Evolutionary conservation across 2,888 invertebrate genomes (phyloP).

Genomic region (Idaea aversata): DNA sequence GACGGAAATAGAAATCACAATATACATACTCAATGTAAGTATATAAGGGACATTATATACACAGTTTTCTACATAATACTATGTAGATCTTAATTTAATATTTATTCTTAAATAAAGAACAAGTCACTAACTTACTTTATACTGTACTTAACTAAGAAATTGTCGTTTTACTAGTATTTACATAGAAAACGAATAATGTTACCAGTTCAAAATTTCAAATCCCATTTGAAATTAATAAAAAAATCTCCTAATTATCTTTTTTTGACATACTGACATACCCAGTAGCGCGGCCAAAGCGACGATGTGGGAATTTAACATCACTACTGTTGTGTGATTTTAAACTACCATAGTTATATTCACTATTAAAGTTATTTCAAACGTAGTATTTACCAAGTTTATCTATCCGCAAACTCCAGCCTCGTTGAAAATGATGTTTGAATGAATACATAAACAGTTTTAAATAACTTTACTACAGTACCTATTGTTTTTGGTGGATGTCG

Average conservation of each 20-base stretch:
- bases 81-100: constrained; percentile 44
- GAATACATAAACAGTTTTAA: too few species aligned
- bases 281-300: background rate
- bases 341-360: too few species aligned
- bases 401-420: too few species aligned
- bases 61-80: constrained; percentile 53
- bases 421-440: too few species aligned
- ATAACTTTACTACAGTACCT: too few species aligned
- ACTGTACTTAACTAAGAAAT: background rate
- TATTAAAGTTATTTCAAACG: too few species aligned
- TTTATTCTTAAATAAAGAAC: constrained; percentile 26
- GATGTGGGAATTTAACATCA: too few species aligned
- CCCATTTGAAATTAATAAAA: background rate
- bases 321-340: too few species aligned
- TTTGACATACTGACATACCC: background rate
- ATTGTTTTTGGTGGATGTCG: too few species aligned
- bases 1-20: constrained; percentile 67
- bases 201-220: background rate
- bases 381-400: too few species aligned
- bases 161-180: background rate
- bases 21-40: constrained; percentile 70
- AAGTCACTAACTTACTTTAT: background rate
- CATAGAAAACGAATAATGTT: background rate
- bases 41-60: constrained; percentile 41
- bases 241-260: background rate